Conservation (phyloP, 2,888 invertebrate genomes). For the Bellardia bayeri region DNA sequence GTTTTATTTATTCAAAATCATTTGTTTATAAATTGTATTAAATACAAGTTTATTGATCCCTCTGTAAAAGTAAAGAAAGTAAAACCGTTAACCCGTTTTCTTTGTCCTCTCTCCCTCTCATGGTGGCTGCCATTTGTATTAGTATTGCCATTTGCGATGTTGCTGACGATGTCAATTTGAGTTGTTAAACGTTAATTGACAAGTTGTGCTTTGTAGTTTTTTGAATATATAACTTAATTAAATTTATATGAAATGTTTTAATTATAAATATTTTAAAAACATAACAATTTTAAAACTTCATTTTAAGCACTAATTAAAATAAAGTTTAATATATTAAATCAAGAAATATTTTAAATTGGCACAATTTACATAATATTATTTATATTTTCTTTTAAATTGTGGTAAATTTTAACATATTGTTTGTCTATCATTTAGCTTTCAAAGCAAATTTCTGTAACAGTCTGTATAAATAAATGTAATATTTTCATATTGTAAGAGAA, state of each 20-base stretch:
- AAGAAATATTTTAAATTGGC: slow-evolving; percentile 46
- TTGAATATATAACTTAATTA: background rate
- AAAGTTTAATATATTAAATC: slow-evolving; percentile 12
- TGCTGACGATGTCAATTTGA: background rate
- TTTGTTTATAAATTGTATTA: too few relatives aligned
- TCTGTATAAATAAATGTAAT: background rate
- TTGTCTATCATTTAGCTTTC: background rate
- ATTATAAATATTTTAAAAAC: background rate
- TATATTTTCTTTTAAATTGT: slow-evolving; percentile 8
- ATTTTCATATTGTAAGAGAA: slow-evolving; percentile 19
- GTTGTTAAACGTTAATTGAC: slow-evolving; percentile 13
- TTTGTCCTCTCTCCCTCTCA: background rate
- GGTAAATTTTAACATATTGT: slow-evolving; percentile 18
- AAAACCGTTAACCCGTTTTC: background rate
- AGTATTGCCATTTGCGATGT: slow-evolving; percentile 9
- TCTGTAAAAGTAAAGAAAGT: background rate
- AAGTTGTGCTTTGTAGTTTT: slow-evolving; percentile 1
- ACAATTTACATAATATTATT: slow-evolving; percentile 63
- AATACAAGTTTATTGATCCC: background rate
- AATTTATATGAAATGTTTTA: slow-evolving; percentile 11
- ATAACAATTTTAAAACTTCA: background rate
- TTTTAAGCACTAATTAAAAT: slow-evolving; percentile 7
- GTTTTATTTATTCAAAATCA: too few relatives aligned
- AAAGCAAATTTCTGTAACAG: slow-evolving; percentile 51
- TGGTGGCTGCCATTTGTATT: background rate